Evolutionary conservation across 2,888 invertebrate species (phyloP), one percentile per base, ranked within the genome.

Genomic region (Bedellia somnulentella): DNA sequence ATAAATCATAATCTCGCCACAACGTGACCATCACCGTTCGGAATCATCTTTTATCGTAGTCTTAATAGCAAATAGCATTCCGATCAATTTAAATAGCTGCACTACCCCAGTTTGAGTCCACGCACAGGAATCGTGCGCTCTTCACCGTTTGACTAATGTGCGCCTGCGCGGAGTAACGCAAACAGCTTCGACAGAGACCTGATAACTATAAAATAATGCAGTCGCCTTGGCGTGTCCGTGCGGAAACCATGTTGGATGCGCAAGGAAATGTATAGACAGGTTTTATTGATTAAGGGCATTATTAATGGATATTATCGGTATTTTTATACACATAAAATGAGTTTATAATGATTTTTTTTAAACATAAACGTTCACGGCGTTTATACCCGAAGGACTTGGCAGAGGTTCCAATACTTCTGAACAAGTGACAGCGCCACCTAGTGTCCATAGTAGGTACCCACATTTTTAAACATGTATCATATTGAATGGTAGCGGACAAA

Each of bases 131-230:
- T 9, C 29, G 21, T 18, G 21, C 29, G 29, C 18, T n/a, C 28
- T 10, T 21, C 21, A n/a, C 13, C 29, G 29, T 21, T 24, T 56
- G 60, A 60, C 51, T 57, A 57, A 59, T 55, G 47, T 44, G 43
- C 44, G 41, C 39, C n/a, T n/a, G n/a, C n/a, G 48, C 45, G 42
- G 42, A 27, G 22, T 23, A 23, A 17, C n/a, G 29, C 30, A 25
- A 27, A 33, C 33, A 29, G 24, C 35, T 39, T 43, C 48, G 38
- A 30, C 34, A 28, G 26, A 35, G 37, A 39, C 44, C 48, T 48
- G 61, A 63, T 63, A 62, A 52, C 30, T 34, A 34, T 34, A 34
- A 34, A 34, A 30, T 34, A 34, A 31, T 34, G 31, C 34, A 28
- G 28, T 31, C 34, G 30, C 24, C 27, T 15, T 12, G 22, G 14